Conservation (phyloP, 2,113 vertebrate genomes). For the Talpa occidentalis region DNA sequence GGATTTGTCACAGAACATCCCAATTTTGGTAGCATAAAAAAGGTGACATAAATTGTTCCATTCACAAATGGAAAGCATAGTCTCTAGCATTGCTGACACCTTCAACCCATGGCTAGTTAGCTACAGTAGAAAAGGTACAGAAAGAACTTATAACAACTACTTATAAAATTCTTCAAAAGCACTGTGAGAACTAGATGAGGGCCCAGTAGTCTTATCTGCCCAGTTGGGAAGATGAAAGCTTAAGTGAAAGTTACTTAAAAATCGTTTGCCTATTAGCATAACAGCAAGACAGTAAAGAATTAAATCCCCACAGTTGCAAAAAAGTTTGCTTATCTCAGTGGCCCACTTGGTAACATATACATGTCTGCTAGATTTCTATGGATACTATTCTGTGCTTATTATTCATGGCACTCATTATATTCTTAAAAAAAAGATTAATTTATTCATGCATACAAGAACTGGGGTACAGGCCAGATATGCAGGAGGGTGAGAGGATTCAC, state of each 20-base stretch:
- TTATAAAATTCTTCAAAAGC: background rate
- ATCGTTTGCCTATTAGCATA: background rate
- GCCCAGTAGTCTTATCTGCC: background rate
- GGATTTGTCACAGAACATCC: background rate
- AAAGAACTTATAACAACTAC: background rate
- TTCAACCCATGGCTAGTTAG: background rate
- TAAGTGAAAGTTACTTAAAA: background rate
- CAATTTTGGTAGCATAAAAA: background rate
- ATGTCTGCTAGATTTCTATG: background rate
- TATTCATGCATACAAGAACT: no score
- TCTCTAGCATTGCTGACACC: background rate
- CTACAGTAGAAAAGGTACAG: background rate
- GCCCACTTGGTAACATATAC: background rate
- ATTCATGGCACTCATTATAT: background rate
- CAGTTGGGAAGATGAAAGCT: background rate
- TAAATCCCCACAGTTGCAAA: background rate
- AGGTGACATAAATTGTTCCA: background rate
- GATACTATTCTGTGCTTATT: background rate
- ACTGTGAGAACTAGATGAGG: background rate
- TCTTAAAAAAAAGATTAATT: no score
- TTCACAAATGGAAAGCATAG: background rate
- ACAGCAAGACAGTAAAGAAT: background rate
- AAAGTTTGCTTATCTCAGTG: background rate
- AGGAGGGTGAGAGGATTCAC: no score
- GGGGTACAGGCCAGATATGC: no score